Evolutionary conservation across 2,888 invertebrate species (phyloP), one percentile per base, ranked within the genome.

Genomic region (Gymnocheta viridis): DNA sequence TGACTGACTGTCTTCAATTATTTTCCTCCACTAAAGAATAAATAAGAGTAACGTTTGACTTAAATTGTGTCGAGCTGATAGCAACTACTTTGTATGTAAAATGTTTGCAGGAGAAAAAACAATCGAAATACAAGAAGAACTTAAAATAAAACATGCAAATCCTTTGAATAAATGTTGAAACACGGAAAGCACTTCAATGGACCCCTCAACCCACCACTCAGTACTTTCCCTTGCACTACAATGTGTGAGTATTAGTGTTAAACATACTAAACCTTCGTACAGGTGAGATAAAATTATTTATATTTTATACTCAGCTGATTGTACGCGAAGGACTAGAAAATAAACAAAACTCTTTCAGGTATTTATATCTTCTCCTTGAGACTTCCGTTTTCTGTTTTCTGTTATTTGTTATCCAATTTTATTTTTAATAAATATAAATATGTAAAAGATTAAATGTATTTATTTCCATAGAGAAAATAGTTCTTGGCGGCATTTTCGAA

Each of bases 401-500:
- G 27, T 51, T 62, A 44, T 54, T 24, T 38, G 49, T 44, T 44
- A 64, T 47, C 35, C 41, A 79, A 64, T 73, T 62, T 49, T 47
- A 27, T 35, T 22, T 70, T 2, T 24, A 49, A 24, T n/a, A 44
- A 3, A 29, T 64, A 5, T 58, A 44, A 14, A 10, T 44, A 19
- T 14, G 32, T 51, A 69, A 47, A 62, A 56, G 19, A 74, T 44
- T 54, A 72, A 32, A 60, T 2, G 14, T 58, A 58, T 74, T 67
- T 47, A 78, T 49, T 74, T 58, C 3, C 14, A 69, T 74, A 56
- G 32, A 64, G 32, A 54, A 72, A 41, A 32, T n/a, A 27, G 24
- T 58, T 82, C 22, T 69, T 83, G 58, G 35, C 74, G 82, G 60
- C 77, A 82, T 85, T 86, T 80, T 80, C 72, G 83, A 82, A 70